Base-by-base conservation (phyloP, 1,140 invertebrate species). In the Ips typographus region DNA sequence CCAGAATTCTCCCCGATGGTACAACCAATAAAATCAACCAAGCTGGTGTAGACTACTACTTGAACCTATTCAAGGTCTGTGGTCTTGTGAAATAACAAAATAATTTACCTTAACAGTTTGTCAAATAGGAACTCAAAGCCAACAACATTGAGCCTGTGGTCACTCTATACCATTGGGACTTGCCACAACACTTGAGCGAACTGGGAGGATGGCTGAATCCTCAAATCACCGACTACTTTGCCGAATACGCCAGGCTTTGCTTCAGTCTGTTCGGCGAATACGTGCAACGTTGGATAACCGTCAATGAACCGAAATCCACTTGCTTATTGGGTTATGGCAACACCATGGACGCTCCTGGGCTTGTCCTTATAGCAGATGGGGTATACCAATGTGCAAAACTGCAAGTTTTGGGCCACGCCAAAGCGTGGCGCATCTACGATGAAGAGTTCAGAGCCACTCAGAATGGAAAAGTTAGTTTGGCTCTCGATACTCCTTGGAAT, bases 131-230 rank as follows among this genome's bases (percentile, higher is more conserved):
- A 63, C 67, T 86, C 39, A n/a, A 83, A 1, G 74, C 72, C 22
- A 79, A 81, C 58, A 76, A 72, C 36, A 85, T 87, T 52, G 64
- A 80, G 60, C 85, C 85, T 7, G 75, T 68, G 38, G 65, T 68
- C 41, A 67, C 77, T 0, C 37, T 82, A 40, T 81, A 77, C 58
- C 79, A 81, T 65, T 80, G 78, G 75, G 81, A 70, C 38, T 38
- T 68, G 36, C 65, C 65, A n/a, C 36, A 52, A 37, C 62, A 68
- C 5, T 63, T 81, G 4, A 75, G 77, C 77, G 78, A 83, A 0
- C 64, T 85, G 1, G 86, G 85, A 2, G 85, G 85, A 37, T 86
- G 84, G 84, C 72, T 79, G 0, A 86, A 87, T 74, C 72, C 75
- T 4, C 53, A 67, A 36, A 58, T 60, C 7, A 44, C 43, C 1